These are phyloP conservation scores for Bruchidius siliquastri DNA, from an alignment of 2,888 invertebrate species.

Conservation along the genomic window DNA sequence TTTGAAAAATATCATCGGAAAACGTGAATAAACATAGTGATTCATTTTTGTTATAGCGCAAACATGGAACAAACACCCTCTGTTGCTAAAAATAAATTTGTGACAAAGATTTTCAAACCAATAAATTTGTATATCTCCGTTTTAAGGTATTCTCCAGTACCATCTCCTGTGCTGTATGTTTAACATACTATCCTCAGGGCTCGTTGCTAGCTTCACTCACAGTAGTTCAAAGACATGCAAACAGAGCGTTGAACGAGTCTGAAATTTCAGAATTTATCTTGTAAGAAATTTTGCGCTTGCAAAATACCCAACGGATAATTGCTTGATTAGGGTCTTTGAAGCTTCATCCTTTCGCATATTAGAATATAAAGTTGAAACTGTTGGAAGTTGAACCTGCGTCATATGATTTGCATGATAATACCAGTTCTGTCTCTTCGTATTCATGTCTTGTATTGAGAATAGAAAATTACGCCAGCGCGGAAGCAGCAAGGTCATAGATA, in stretches of 20 bases:
- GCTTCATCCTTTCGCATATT: not conserved
- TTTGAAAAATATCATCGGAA: no score
- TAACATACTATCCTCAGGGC: not conserved
- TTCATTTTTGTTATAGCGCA: no score
- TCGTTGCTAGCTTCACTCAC: not conserved
- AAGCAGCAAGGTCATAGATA: no score
- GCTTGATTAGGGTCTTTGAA: not conserved
- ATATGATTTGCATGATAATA: not conserved
- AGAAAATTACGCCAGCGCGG: not conserved
- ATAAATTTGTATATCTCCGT: not conserved
- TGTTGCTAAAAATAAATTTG: no score
- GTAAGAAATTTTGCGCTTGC: not conserved
- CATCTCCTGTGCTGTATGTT: not conserved
- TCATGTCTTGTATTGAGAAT: not conserved
- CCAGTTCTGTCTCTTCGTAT: not conserved
- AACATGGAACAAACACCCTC: no score
- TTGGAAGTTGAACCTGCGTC: not conserved
- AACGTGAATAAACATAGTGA: no score
- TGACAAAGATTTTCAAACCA: no score
- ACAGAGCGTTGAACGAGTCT: not conserved
- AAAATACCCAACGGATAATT: not conserved
- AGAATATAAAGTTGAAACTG: not conserved
- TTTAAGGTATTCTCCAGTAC: not conserved
- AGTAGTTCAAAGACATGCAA: not conserved
- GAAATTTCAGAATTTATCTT: not conserved